Evolutionary conservation across 1,140 invertebrate genomes (phyloP), one percentile per base, ranked within the genome.

Genomic region (Heliconius himera): DNA sequence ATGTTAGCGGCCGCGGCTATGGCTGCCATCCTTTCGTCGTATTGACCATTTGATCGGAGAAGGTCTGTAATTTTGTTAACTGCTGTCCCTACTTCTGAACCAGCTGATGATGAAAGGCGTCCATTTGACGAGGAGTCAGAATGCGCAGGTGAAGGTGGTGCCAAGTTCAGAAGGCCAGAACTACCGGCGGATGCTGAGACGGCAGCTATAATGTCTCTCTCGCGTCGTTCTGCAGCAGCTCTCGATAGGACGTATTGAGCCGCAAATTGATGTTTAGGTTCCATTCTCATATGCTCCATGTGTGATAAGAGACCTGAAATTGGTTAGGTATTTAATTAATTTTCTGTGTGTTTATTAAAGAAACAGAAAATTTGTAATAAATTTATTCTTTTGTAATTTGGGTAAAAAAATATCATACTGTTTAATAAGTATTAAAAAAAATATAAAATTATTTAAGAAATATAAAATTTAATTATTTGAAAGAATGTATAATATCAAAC

Each of bases 221-320:
- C 98, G 81, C 98, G 95, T 85, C 98, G 96, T 87, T 98, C 98
- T 33, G 98, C 98, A 8, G 98, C 98, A 11, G 98, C 98, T 85
- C 98, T 95, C 81, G 97, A 98, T 74, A 99, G 95, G 29, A 99
- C 98, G 91, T 98, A 98, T 90, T 99, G 98, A 36, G 98, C 98
- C 49, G 98, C 98, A 89, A 99, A 99, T 91, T 99, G 98, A 96
- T 99, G 98, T 94, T 99, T 99, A 3, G 98, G 98, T 94, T 99
- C 98, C 98, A 98, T 99, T 87, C 98, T 96, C 98, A 99, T 99
- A 89, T 98, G 98, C 90, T 99, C 98, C 98, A 99, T 99, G 91
- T 99, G 98, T 81, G 97, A 97, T 75, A 99, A 95, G 36, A 99
- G 95, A 91, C 98, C 98, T 99, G 94, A 18, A 94, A 94, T 77